phyloP scores from a whole-genome alignment of 2,888 invertebrate genomes.

The Chirona hameri region DNA sequence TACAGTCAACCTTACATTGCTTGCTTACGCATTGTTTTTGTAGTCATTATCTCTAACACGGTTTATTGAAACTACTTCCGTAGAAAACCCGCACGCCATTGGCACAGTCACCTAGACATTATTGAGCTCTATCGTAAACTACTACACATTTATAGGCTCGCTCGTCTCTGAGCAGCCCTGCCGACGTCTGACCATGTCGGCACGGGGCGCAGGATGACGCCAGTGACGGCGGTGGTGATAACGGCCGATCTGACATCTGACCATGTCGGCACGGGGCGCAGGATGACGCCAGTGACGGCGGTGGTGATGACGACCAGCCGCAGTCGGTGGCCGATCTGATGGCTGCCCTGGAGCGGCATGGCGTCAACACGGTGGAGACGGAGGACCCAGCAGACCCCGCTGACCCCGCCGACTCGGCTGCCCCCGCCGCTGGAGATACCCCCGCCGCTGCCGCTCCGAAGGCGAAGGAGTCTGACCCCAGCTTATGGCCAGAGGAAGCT shows the following conservation, averaged over 20 bases:
- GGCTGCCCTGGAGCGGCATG: neutral
- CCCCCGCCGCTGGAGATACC: neutral
- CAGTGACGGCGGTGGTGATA: neutral
- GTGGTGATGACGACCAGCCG: neutral
- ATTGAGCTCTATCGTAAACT: too few relatives aligned
- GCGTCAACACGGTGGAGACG: neutral
- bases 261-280: neutral
- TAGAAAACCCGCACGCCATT: too few relatives aligned
- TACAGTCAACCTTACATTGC: too few relatives aligned
- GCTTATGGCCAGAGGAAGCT: neutral
- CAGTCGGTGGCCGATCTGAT: neutral
- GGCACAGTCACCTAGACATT: too few relatives aligned
- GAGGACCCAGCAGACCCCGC: neutral
- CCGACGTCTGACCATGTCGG: neutral
- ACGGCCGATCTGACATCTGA: too few relatives aligned
- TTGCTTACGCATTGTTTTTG: too few relatives aligned
- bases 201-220: neutral
- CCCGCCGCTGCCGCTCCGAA: neutral
- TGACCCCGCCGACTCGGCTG: too few relatives aligned
- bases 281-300: neutral
- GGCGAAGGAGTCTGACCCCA: neutral
- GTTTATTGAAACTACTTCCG: too few relatives aligned
- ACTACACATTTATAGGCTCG: too few relatives aligned
- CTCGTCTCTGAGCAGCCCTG: too few relatives aligned
- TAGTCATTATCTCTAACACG: too few relatives aligned